Conservation (phyloP, 2,888 invertebrate species). For the Apamea monoglypha region DNA sequence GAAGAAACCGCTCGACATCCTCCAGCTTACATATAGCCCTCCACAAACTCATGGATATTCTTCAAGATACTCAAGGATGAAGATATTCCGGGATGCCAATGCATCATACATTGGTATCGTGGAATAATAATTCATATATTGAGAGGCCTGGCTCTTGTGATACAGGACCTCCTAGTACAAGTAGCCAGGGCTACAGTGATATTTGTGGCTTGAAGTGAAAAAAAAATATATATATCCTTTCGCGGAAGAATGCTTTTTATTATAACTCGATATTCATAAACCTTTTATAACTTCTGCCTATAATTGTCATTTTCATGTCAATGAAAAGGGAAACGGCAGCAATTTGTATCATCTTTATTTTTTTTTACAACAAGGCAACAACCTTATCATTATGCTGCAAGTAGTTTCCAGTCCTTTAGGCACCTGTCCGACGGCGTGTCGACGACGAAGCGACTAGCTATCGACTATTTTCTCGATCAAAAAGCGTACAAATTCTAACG, state of each 20-base stretch:
- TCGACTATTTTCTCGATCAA: background rate
- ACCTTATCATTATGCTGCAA: background rate
- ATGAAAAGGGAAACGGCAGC: background rate
- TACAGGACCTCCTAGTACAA: too few relatives aligned
- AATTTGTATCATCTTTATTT: too few relatives aligned
- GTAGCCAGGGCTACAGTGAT: too few relatives aligned
- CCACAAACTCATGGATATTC: background rate
- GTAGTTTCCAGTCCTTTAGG: too few relatives aligned
- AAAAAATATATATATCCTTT: too few relatives aligned
- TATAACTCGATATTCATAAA: background rate
- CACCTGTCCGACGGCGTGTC: too few relatives aligned
- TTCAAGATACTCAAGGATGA: too few relatives aligned
- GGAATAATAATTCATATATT: background rate
- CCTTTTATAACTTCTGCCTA: background rate
- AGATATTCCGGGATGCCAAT: too few relatives aligned
- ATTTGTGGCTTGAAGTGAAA: too few relatives aligned
- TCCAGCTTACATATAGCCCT: background rate
- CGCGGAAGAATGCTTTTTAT: background rate
- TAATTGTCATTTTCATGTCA: background rate
- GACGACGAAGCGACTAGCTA: background rate
- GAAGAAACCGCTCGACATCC: background rate
- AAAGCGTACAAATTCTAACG: background rate
- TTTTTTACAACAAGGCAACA: background rate
- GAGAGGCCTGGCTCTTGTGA: too few relatives aligned
- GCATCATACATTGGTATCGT: background rate